These are phyloP conservation scores for Drosophila saltans DNA, from an alignment of 1,140 invertebrate genomes.

Conservation along the genomic window DNA sequence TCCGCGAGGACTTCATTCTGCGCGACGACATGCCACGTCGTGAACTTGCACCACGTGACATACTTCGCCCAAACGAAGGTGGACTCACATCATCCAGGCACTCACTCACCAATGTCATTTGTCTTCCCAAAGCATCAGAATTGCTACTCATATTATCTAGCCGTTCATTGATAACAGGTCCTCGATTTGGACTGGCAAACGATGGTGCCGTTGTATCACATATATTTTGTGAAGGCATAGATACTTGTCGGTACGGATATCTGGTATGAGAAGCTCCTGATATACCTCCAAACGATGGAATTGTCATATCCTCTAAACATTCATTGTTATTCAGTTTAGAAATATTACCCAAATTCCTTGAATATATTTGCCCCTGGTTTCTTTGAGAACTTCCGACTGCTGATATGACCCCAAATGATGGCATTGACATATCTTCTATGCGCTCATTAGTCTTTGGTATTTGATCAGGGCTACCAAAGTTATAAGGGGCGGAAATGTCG, in stretches of 20 bases:
- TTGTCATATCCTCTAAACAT: constrained; percentile 8
- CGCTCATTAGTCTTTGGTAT: background rate
- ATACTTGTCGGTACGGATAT: background rate
- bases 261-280: background rate
- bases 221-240: constrained; percentile 7
- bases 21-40: background rate
- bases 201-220: constrained; percentile 3
- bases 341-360: background rate
- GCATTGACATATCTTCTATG: background rate
- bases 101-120: background rate
- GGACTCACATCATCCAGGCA: constrained; percentile 6
- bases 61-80: constrained; percentile 8
- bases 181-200: background rate
- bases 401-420: background rate
- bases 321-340: background rate
- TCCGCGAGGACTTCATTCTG: too few species aligned
- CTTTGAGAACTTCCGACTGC: background rate
- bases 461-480: background rate
- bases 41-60: background rate
- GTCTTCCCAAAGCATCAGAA: background rate
- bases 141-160: constrained; percentile 2
- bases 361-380: constrained; percentile 1
- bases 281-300: constrained; percentile 1
- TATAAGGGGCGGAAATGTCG: constrained; percentile 1
- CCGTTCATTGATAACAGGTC: background rate